phyloP scores from a whole-genome alignment of 23 tunicate genomes.

The Halocynthia roretzi region DNA sequence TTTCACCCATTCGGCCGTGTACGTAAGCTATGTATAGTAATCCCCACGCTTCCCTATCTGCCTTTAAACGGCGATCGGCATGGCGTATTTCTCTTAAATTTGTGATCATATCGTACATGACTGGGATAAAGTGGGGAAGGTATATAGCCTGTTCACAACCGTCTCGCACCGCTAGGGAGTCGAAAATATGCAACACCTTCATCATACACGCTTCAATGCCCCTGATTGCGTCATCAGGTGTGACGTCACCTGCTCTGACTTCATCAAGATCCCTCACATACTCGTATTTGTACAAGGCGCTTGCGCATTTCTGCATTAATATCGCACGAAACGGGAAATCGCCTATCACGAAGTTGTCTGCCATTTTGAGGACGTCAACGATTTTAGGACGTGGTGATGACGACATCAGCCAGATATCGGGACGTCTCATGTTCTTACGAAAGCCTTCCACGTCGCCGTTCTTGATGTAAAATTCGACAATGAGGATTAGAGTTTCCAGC shows the following conservation, averaged over 20 bases:
- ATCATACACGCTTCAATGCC: slow-evolving; percentile 10
- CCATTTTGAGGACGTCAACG: slow-evolving; percentile 8
- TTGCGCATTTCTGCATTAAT: slow-evolving; percentile 7
- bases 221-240: slow-evolving; percentile 6
- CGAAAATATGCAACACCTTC: slow-evolving; percentile 4
- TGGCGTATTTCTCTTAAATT: slow-evolving; percentile 21
- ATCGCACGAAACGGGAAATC: slow-evolving; percentile 17
- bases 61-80: slow-evolving; percentile 2
- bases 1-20: slow-evolving; percentile 6
- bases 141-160: slow-evolving; percentile 1
- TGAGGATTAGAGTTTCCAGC: slow-evolving; percentile 16
- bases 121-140: slow-evolving; percentile 10
- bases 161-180: background rate
- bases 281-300: slow-evolving; percentile 8
- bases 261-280: slow-evolving; percentile 3
- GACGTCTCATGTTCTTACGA: slow-evolving; percentile 21
- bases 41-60: slow-evolving; percentile 25
- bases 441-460: slow-evolving; percentile 14
- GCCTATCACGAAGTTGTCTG: slow-evolving; percentile 2
- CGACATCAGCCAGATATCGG: slow-evolving; percentile 2
- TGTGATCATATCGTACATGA: slow-evolving; percentile 21
- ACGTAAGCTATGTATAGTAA: slow-evolving; percentile 14
- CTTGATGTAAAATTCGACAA: slow-evolving; percentile 26
- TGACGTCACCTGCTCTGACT: background rate
- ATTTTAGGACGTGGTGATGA: slow-evolving; percentile 14